These are phyloP conservation scores for Arvicanthis niloticus DNA, from an alignment of 2,113 vertebrate species.

Conservation along the genomic window DNA sequence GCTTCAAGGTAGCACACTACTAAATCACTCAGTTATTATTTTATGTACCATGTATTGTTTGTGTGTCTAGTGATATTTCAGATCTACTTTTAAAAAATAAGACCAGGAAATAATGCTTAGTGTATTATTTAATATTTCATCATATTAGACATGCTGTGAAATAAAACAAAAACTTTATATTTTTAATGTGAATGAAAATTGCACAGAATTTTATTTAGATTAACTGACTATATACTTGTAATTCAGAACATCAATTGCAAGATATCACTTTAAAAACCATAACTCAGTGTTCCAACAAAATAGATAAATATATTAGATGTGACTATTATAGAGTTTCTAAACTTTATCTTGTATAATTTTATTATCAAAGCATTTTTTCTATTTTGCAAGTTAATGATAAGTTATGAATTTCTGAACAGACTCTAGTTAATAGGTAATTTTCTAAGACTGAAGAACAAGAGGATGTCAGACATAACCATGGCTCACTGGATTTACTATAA, in stretches of 20 bases:
- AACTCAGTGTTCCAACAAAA: background rate
- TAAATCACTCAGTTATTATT: background rate
- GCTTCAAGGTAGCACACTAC: accelerated
- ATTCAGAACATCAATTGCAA: background rate
- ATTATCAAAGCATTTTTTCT: background rate
- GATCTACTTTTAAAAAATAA: background rate
- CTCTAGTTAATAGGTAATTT: background rate
- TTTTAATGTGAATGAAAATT: background rate
- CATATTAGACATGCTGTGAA: background rate
- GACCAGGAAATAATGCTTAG: background rate
- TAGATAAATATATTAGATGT: background rate
- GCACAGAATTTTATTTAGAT: background rate
- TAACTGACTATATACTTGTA: background rate
- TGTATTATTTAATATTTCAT: background rate
- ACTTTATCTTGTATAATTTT: background rate
- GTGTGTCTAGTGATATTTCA: background rate
- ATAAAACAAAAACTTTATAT: background rate
- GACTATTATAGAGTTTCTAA: background rate
- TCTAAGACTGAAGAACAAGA: background rate
- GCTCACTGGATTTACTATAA: background rate
- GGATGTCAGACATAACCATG: accelerated
- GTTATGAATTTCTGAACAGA: background rate
- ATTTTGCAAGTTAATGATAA: background rate
- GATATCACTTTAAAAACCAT: background rate
- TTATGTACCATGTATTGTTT: background rate